Evolutionary conservation across 1,140 invertebrate genomes (phyloP).

Genomic region (Rhyzopertha dominica): DNA sequence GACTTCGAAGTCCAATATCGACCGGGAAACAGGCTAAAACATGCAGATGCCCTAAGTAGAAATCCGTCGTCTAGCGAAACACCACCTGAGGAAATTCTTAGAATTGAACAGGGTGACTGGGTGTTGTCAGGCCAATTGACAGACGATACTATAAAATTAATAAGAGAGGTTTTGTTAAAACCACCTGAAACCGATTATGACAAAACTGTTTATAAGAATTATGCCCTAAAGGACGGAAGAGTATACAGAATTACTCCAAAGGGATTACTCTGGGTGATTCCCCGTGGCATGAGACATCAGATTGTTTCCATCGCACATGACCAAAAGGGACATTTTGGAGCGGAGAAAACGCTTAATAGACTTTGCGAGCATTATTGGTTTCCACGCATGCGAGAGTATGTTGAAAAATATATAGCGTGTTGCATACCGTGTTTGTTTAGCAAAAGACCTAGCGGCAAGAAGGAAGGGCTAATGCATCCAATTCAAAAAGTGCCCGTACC

Average conservation of each 20-base stretch:
- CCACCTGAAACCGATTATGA: constrained; percentile 19
- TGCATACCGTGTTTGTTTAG: constrained; percentile 23
- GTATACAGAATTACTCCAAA: constrained; percentile 29
- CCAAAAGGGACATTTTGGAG: constrained; percentile 35
- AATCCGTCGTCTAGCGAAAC: constrained; percentile 14
- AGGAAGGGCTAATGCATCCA: constrained; percentile 32
- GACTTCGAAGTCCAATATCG: constrained; percentile 33
- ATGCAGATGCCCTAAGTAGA: constrained; percentile 37
- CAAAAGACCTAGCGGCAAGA: constrained; percentile 24
- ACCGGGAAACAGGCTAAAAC: constrained; percentile 29
- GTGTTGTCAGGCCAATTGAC: constrained; percentile 19
- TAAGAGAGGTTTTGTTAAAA: constrained; percentile 14
- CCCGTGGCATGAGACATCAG: constrained; percentile 29
- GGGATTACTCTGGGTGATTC: constrained; percentile 38
- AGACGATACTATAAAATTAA: constrained; percentile 15
- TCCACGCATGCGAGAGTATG: constrained; percentile 31
- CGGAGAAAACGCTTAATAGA: constrained; percentile 34
- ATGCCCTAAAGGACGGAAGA: constrained; percentile 26
- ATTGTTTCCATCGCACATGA: constrained; percentile 37
- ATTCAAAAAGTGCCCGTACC: constrained; percentile 27
- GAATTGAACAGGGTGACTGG: constrained; percentile 17
- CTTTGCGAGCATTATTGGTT: constrained; percentile 38
- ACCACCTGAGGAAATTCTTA: background rate
- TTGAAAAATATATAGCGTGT: constrained; percentile 28
- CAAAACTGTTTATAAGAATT: constrained; percentile 28